Percentiles rank a stretch among this genome's conserved stretches.
These are phyloP conservation scores for Vulpes lagopus DNA, from an alignment of 2,113 vertebrate species.

Conservation along the genomic window DNA sequence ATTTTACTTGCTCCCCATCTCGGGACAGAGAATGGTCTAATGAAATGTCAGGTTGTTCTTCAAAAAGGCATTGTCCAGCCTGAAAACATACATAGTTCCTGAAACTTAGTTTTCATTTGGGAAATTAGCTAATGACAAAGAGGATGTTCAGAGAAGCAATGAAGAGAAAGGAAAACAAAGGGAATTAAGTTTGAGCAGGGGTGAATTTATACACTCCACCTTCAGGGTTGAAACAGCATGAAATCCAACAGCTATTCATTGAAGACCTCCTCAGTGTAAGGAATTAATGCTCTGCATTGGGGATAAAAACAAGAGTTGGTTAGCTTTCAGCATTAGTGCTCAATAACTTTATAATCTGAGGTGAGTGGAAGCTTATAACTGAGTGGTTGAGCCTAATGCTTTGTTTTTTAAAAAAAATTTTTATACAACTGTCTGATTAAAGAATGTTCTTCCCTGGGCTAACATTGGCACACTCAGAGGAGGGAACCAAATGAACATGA, in stretches of 20 bases:
- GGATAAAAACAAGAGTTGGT: background rate
- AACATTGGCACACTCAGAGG: background rate
- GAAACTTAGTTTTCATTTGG: slow-evolving; percentile 3
- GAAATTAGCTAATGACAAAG: slow-evolving; percentile 15
- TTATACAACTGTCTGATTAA: background rate
- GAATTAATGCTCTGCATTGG: background rate
- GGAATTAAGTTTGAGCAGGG: background rate
- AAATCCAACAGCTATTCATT: background rate
- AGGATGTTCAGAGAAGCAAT: background rate
- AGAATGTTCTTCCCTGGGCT: background rate
- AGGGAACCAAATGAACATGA: background rate
- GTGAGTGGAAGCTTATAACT: background rate
- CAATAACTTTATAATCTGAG: background rate
- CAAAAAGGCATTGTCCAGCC: background rate
- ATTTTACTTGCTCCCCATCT: background rate
- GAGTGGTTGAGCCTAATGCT: background rate
- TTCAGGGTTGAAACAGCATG: background rate
- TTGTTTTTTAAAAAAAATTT: background rate
- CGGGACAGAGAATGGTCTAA: background rate
- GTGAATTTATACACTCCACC: background rate
- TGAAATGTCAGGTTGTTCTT: background rate
- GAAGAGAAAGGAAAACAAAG: slow-evolving; percentile 21
- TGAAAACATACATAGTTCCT: background rate
- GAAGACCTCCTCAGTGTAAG: background rate
- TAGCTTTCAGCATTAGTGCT: background rate